These are phyloP conservation scores for Hyles lineata DNA, from an alignment of 2,888 invertebrate genomes.

Conservation along the genomic window DNA sequence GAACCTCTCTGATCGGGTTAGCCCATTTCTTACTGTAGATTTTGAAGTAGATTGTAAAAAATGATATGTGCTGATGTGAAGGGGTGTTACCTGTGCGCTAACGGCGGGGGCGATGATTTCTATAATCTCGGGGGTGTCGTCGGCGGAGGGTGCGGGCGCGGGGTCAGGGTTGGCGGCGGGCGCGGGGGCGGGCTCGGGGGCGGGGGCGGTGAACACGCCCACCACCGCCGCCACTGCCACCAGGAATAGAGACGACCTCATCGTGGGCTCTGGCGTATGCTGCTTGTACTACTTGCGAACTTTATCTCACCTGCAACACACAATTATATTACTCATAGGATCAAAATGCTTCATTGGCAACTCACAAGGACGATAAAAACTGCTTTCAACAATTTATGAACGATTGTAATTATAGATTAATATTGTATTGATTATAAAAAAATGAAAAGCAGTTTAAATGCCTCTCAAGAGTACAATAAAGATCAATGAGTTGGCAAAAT, in stretches of 20 bases:
- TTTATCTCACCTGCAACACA: conserved; percentile 47
- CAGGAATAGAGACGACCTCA: conserved; percentile 61
- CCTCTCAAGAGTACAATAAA: neutral
- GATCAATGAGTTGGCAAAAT: neutral
- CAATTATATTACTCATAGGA: neutral
- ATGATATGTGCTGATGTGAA: neutral
- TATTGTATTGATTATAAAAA: no score
- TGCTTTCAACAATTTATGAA: neutral
- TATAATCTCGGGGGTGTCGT: conserved; percentile 77
- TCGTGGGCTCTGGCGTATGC: conserved; percentile 40
- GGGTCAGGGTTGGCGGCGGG: conserved; percentile 58
- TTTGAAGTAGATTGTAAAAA: no score
- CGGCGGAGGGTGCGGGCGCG: conserved; percentile 57
- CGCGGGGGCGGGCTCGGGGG: conserved; percentile 54
- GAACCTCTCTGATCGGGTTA: no score
- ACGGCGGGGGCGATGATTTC: conserved; percentile 82
- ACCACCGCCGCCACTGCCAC: conserved; percentile 54
- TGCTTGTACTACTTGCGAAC: conserved; percentile 50
- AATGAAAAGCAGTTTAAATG: neutral
- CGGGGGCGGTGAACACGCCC: conserved; percentile 47
- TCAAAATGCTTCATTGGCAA: neutral
- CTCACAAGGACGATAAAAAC: neutral
- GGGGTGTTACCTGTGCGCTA: conserved; percentile 71
- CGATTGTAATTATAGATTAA: no score
- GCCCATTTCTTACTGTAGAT: no score